Base-by-base conservation (phyloP, 2,113 vertebrate species). In the Crypturellus undulatus region DNA sequence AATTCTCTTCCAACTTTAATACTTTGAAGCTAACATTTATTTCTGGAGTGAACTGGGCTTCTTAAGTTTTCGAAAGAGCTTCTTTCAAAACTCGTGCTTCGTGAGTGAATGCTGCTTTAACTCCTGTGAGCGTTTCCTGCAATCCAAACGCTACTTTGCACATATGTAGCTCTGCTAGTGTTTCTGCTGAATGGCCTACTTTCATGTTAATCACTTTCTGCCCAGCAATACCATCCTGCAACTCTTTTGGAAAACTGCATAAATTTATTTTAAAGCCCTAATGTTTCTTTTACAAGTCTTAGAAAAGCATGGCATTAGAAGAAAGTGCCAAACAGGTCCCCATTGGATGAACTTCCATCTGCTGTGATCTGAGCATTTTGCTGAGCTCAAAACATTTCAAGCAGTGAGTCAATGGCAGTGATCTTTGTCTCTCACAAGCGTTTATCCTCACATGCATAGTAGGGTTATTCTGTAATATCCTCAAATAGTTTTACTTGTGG, bases 31-130 rank as follows among this genome's bases (percentile, higher is more conserved):
- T 38, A 80, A 10, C 20, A 56, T 68, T 89, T 72, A 28, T 84
- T 89, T 77, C 63, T 89, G 49, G 59, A 83, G 54, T 25, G 47
- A 92, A 38, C 17, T 51, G 26, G 4, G 13, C 69, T 87, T 78
- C 59, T 69, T 77, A 36, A 87, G 64, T 38, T 72, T 58, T 17
- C 4, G 62, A 45, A 79, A n/a, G 59, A 81, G 10, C 45, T 89
- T 76, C 18, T 76, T 92, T 72, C 63, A 47, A 72, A 80, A 22
- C 17, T 43, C 52, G 8, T 68, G 5, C 71, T 89, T 92, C 63
- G 15, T 63, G 51, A 52, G 17, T 32, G 45, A 86, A 83, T 67
- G 36, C n/a, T 58, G 47, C 3, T 36, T 84, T 36, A 38, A 71
- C 32, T 45, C 71, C 86, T 79, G 28, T 58, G 45, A 86, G 28